A percentile compares a stretch with the other conserved stretches of the same genome.
These are phyloP conservation scores for Melipona bicolor DNA, from an alignment of 2,888 invertebrate genomes.

Conservation along the genomic window DNA sequence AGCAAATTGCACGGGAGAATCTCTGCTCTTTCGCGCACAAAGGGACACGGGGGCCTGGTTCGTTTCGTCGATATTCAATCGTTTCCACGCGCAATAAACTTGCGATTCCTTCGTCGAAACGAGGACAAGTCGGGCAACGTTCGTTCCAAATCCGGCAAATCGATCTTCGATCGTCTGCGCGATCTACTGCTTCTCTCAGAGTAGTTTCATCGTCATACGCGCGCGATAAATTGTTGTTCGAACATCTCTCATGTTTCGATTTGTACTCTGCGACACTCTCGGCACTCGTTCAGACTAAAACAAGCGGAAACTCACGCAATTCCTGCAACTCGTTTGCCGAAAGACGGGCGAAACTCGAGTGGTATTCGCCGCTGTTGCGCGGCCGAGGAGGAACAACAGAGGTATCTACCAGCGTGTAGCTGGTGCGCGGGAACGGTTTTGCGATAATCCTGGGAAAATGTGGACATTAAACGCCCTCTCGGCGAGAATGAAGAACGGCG, in stretches of 20 bases:
- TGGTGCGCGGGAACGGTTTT: conserved; percentile 56
- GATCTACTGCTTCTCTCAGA: neutral
- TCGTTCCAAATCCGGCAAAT: neutral
- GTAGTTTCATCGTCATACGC: neutral
- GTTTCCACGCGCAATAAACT: neutral
- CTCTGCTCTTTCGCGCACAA: conserved; percentile 1
- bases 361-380: neutral
- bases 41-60: neutral
- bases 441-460: conserved; percentile 67
- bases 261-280: no score
- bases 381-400: conserved; percentile 10
- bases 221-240: no score
- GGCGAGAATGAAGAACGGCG: conserved; percentile 75
- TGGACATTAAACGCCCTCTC: conserved; percentile 63
- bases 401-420: conserved; percentile 16
- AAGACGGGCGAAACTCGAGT: no score
- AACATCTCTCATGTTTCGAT: neutral
- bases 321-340: no score
- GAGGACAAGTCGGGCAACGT: neutral
- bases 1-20: conserved; percentile 8
- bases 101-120: neutral
- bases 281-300: no score
- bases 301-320: no score
- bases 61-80: conserved; percentile 24
- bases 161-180: neutral